Base-by-base conservation (phyloP, 2,113 vertebrate genomes). In the Lutjanus erythropterus region DNA sequence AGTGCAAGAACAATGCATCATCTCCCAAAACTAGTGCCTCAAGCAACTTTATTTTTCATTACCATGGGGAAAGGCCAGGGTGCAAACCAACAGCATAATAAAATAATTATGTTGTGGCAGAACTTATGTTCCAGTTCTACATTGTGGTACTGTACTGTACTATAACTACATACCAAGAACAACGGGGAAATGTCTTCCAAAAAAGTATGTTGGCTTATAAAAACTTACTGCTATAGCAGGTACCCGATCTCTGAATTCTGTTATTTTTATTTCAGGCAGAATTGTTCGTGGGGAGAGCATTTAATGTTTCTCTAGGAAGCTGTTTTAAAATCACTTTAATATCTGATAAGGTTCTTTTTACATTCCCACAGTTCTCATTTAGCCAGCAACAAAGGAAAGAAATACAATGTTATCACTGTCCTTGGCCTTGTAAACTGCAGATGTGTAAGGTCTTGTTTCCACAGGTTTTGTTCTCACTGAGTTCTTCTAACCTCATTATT, bases 341-440 rank as follows among this genome's bases (percentile, higher is more conserved):
- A 75, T 39, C 61, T 55, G 0, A 73, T 66, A n/a, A 3, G 25
- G 1, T 35, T 67, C 3, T 59, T 50, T 73, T 44, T 42, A 75
- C 7, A 61, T n/a, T 37, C 27, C 19, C 23, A 50, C 10, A 49
- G 31, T 8, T n/a, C 5, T 59, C 8, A 67, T 80, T 67, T 9
- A 39, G 5, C 39, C 41, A 31, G 9, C 12, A 58, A 19, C 7
- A 9, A 21, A 41, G n/a, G 25, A 60, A 59, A 25, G 21, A 52
- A 27, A 78, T n/a, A 21, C 3, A 62, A 29, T 16, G 35, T 71
- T 35, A 55, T n/a, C 58, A 53, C 39, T 3, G 1, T 19, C 35
- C 5, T 11, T 5, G n/a, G 47, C 16, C 11, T 16, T 27, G 46
- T 25, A 44, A 55, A 71, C 39, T 55, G 39, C 18, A 35, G 16